Base-by-base conservation (phyloP, 2,113 vertebrate species). In the Ancistrus triradiatus region DNA sequence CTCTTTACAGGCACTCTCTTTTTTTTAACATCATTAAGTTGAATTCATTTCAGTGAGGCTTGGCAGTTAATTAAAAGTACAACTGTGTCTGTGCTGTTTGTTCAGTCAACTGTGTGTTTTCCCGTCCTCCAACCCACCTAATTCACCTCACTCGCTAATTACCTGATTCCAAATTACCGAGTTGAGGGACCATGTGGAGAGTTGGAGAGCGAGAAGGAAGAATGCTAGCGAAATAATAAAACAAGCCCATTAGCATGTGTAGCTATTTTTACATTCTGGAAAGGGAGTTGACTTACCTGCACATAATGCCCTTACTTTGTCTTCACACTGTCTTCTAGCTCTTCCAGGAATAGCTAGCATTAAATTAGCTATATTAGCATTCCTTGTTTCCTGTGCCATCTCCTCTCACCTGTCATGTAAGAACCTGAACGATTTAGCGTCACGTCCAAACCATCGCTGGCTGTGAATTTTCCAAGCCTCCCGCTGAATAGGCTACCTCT, bases 1-100 rank as follows among this genome's bases (percentile, higher is more conserved):
- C n/a, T n/a, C n/a, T n/a, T n/a, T n/a, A n/a, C n/a, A n/a, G n/a
- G n/a, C n/a, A n/a, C n/a, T n/a, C n/a, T 42, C 38, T 7, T 7
- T 4, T 31, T 31, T 33, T 46, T 59, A 46, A 46, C 57, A 59
- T 59, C 27, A 59, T 33, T 59, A 59, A 35, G 17, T 46, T 60
- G 22, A 14, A 42, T 42, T 42, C 56, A 2, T 7, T 22, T 10
- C 18, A 21, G 25, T 4, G 19, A 22, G 43, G 6, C 15, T 35
- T 60, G 43, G 46, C 58, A 60, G 58, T 35, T 60, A 31, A 60
- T 60, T 47, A 60, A 60, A 33, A 33, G 25, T 47, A 60, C 58
- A 31, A 14, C 27, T 47, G 42, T 21, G 19, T 47, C 58, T 47
- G 42, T 9, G 4, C 6, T 60, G 27, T 60, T 60, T 22, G 58